phyloP scores from a whole-genome alignment of 37 sponge, comb jelly and placozoan genomes.

The Spongilla lacustris region DNA sequence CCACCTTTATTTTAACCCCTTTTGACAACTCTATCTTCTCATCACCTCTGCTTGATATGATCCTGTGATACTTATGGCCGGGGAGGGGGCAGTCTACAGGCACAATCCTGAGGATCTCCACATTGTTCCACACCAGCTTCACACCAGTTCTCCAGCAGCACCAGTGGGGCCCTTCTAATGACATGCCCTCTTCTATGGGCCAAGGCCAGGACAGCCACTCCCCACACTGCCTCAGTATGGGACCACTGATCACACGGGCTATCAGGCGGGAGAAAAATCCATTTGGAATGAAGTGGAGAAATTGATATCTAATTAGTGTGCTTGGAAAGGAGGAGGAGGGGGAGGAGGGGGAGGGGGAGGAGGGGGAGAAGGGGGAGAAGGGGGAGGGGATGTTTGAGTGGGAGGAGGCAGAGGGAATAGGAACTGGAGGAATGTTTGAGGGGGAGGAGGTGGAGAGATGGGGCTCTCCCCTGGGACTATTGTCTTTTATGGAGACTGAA shows the following conservation, averaged over 20 bases:
- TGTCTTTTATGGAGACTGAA: constrained; percentile 14
- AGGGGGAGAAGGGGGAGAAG: no score
- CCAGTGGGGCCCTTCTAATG: constrained; percentile 65
- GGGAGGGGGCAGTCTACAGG: constrained; percentile 39
- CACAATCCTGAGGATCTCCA: constrained; percentile 68
- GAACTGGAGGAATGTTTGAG: no score
- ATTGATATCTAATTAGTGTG: constrained; percentile 35
- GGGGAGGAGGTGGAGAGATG: no score
- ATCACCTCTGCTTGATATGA: constrained; percentile 16
- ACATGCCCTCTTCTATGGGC: background rate
- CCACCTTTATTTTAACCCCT: constrained; percentile 59
- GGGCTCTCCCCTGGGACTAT: background rate
- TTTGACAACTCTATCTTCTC: background rate
- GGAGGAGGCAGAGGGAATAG: background rate
- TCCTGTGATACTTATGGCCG: background rate
- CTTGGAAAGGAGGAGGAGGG: constrained; percentile 10
- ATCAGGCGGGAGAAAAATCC: constrained; percentile 81
- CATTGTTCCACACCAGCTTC: constrained; percentile 49
- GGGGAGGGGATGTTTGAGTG: background rate
- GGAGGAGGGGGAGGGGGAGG: constrained; percentile 3
- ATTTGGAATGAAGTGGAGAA: constrained; percentile 73
- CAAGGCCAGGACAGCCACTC: constrained; percentile 3
- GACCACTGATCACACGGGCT: constrained; percentile 72
- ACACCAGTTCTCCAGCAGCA: constrained; percentile 76
- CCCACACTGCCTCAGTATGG: constrained; percentile 27